These are phyloP conservation scores for Triplophysa dalaica DNA, from an alignment of 2,113 vertebrate species.

Conservation along the genomic window DNA sequence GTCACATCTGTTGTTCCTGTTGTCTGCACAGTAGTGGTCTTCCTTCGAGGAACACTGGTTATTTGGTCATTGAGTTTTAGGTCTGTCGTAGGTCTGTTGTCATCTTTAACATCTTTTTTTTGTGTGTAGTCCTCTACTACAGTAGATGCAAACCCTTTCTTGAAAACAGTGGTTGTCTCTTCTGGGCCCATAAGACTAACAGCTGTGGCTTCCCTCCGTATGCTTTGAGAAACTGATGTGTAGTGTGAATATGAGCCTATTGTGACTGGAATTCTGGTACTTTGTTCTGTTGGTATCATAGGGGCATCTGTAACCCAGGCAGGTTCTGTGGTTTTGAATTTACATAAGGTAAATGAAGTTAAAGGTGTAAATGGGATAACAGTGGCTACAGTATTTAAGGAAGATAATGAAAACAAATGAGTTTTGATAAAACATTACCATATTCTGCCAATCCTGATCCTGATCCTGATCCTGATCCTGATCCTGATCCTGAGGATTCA, in stretches of 20 bases:
- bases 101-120: background rate
- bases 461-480: constrained; percentile 52
- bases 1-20: background rate
- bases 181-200: background rate
- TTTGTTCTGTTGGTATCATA: background rate
- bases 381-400: background rate
- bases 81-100: background rate
- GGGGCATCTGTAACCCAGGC: constrained; percentile 20
- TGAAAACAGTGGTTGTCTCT: background rate
- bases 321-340: background rate
- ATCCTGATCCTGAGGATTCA: constrained; percentile 42
- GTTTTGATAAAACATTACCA: background rate
- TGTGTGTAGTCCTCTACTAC: no score
- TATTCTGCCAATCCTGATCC: background rate
- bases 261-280: background rate
- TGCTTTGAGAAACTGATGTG: background rate
- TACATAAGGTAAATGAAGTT: background rate
- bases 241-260: background rate
- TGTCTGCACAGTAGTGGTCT: background rate
- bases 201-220: constrained; percentile 6
- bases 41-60: background rate
- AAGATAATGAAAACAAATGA: background rate
- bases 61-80: background rate
- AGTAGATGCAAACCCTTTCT: no score
- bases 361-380: background rate